These are phyloP conservation scores for Arbacia lixula DNA, from an alignment of 53 echinoderm and acorn worm genomes.

Conservation along the genomic window DNA sequence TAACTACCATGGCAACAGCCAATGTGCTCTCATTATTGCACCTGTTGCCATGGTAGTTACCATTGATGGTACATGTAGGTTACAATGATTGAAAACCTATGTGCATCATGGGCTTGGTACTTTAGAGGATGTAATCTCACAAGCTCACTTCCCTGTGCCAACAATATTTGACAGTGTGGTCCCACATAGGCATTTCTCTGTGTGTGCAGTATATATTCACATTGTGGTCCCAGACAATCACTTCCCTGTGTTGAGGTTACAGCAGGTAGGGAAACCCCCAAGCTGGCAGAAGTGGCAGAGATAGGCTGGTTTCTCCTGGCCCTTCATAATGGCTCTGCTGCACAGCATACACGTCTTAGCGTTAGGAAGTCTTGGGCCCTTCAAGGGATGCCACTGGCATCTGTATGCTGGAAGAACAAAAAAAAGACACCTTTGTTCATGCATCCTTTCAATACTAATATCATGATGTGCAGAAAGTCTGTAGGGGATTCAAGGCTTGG, in stretches of 20 bases:
- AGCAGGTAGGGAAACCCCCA: constrained; percentile 29
- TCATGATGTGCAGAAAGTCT: background rate
- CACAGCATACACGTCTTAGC: constrained; percentile 54
- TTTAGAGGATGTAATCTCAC: too few relatives aligned
- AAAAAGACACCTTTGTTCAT: background rate
- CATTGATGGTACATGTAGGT: too few relatives aligned
- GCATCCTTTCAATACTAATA: background rate
- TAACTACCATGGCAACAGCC: too few relatives aligned
- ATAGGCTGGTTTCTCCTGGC: constrained; percentile 29
- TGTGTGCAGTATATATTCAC: background rate
- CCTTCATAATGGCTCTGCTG: constrained; percentile 14
- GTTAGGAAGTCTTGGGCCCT: constrained; percentile 5
- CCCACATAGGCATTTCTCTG: background rate
- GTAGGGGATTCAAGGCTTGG: background rate
- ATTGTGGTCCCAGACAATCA: background rate
- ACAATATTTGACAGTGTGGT: background rate
- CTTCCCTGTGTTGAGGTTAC: constrained; percentile 30
- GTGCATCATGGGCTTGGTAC: too few relatives aligned
- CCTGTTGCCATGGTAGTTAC: too few relatives aligned
- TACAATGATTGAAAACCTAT: too few relatives aligned
- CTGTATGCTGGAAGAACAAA: constrained; percentile 7
- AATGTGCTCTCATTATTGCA: too few relatives aligned
- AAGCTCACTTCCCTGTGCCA: background rate
- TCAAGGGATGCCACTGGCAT: constrained; percentile 24
- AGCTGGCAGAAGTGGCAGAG: constrained; percentile 43